These are phyloP conservation scores for Portevinia maculata DNA, from an alignment of 2,888 invertebrate species.

Conservation along the genomic window DNA sequence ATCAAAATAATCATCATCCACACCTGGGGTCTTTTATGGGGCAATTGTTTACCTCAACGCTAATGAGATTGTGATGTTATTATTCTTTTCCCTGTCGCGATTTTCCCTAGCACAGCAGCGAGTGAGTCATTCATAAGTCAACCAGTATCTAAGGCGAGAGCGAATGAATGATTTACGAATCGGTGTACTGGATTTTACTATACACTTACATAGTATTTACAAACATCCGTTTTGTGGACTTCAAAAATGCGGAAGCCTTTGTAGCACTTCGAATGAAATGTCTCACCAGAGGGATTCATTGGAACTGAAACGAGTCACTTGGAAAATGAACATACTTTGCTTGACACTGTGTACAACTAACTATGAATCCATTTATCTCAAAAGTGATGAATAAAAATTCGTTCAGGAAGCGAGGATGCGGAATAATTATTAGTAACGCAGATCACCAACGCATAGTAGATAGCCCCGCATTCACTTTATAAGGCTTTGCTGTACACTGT, in stretches of 20 bases:
- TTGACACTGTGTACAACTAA: constrained; percentile 9
- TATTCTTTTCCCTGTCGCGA: not conserved
- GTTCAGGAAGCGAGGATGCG: constrained; percentile 28
- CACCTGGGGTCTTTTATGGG: constrained; percentile 26
- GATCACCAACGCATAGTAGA: too few relatives aligned
- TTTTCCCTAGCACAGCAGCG: not conserved
- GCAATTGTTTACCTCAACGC: constrained; percentile 33
- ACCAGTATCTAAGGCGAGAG: constrained; percentile 27
- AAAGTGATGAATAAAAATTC: constrained; percentile 53
- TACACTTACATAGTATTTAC: not conserved
- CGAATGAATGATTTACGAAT: constrained; percentile 19
- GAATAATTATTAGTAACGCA: too few relatives aligned
- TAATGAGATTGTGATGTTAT: constrained; percentile 28
- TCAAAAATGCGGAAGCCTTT: constrained; percentile 40
- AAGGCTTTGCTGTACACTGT: too few relatives aligned
- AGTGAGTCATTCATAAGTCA: constrained; percentile 44
- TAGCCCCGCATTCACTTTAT: too few relatives aligned
- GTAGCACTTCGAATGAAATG: constrained; percentile 42
- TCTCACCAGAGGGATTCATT: constrained; percentile 58
- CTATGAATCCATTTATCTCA: constrained; percentile 28
- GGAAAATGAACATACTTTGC: too few relatives aligned
- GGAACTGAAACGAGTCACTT: constrained; percentile 59
- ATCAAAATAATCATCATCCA: constrained; percentile 48
- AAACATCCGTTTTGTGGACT: not conserved
- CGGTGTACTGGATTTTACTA: constrained; percentile 4